These are phyloP conservation scores for Sitophilus oryzae DNA, from an alignment of 1,140 invertebrate genomes.

Conservation along the genomic window DNA sequence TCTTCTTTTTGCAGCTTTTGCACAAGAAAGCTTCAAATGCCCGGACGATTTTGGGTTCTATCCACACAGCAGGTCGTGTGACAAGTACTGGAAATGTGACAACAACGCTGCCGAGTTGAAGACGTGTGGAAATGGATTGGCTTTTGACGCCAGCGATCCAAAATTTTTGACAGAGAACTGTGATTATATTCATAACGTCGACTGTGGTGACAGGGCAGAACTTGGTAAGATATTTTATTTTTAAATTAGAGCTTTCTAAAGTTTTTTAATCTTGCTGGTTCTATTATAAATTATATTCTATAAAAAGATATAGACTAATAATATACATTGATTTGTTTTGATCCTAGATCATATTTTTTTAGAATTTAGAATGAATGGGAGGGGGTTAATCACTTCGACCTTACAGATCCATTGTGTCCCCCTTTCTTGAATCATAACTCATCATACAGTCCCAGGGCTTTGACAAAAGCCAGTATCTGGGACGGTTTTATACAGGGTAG, in stretches of 20 bases:
- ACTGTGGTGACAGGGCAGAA: slow-evolving; percentile 81
- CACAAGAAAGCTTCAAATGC: slow-evolving; percentile 82
- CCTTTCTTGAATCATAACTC: no score
- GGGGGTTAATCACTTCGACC: no score
- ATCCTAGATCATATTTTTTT: no score
- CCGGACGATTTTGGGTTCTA: slow-evolving; percentile 93
- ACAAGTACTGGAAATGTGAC: slow-evolving; percentile 95
- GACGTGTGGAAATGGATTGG: slow-evolving; percentile 89
- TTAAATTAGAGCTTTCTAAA: slow-evolving; percentile 14
- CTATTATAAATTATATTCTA: background rate
- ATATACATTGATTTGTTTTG: no score
- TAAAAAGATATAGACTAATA: no score
- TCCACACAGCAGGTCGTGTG: slow-evolving; percentile 80
- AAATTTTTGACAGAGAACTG: slow-evolving; percentile 92
- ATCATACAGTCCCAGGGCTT: no score
- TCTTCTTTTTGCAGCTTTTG: slow-evolving; percentile 11
- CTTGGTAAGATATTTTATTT: no score
- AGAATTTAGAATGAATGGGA: no score
- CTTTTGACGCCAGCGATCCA: slow-evolving; percentile 81
- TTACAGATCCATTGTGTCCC: no score
- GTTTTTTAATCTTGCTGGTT: background rate
- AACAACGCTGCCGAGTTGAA: slow-evolving; percentile 82
- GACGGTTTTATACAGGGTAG: no score
- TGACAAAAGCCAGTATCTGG: no score
- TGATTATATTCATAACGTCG: slow-evolving; percentile 93